phyloP scores from a whole-genome alignment of 2,888 invertebrate genomes.

The Andrena haemorrhoa region DNA sequence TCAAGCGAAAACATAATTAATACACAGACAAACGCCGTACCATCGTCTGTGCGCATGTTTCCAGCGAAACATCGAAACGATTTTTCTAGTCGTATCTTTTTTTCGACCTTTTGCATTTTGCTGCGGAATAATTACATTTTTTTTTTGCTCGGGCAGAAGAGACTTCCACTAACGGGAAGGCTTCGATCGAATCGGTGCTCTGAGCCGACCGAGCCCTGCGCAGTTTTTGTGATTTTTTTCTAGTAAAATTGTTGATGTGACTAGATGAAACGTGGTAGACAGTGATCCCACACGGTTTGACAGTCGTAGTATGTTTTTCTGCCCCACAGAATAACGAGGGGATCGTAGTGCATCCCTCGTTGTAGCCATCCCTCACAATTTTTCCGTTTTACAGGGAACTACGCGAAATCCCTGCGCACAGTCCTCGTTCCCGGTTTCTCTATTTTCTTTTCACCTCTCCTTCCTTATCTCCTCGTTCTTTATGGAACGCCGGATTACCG shows the following conservation, averaged over 20 bases:
- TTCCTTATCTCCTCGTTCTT: slow-evolving; percentile 8
- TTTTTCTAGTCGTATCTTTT: slow-evolving; percentile 2
- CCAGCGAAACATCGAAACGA: background rate
- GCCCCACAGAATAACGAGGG: slow-evolving; percentile 40
- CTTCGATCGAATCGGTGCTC: slow-evolving; percentile 30
- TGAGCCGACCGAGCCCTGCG: slow-evolving; percentile 31
- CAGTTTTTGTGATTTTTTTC: slow-evolving; percentile 3
- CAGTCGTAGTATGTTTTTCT: background rate
- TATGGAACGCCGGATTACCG: slow-evolving; percentile 25
- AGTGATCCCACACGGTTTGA: slow-evolving; percentile 35
- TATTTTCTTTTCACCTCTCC: background rate
- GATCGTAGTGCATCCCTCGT: slow-evolving; percentile 40
- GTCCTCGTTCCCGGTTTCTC: background rate
- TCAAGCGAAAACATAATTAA: slow-evolving; percentile 13
- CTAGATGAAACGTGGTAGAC: slow-evolving; percentile 38
- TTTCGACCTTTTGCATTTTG: background rate
- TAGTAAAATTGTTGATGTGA: slow-evolving; percentile 35
- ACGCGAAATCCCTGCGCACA: background rate
- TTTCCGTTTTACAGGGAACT: slow-evolving; percentile 21
- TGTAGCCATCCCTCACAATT: slow-evolving; percentile 23
- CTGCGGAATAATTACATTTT: background rate
- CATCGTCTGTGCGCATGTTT: background rate
- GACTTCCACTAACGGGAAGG: slow-evolving; percentile 10
- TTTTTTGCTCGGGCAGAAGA: background rate
- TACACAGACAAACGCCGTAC: background rate